phyloP scores from a whole-genome alignment of 2,888 invertebrate species.

The Ethmia dodecea region DNA sequence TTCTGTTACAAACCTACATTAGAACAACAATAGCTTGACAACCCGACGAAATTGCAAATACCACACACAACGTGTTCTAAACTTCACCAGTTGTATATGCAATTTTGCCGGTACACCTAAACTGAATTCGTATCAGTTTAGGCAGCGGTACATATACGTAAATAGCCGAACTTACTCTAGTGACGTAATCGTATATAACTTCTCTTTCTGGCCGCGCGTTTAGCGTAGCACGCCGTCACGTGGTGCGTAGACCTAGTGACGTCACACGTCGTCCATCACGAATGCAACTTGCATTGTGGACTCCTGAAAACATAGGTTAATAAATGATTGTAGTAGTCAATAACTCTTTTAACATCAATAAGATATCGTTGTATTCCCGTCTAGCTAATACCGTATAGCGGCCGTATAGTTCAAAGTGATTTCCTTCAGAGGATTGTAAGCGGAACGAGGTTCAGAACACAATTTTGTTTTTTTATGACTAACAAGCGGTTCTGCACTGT shows the following conservation, averaged over 20 bases:
- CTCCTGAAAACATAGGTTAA: constrained; percentile 50
- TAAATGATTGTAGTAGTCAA: too few species aligned
- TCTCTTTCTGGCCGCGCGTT: constrained; percentile 24
- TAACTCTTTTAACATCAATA: too few species aligned
- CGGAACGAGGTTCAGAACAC: too few species aligned
- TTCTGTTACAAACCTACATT: constrained; percentile 34
- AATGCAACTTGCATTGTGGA: constrained; percentile 74
- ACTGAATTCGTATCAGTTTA: neutral
- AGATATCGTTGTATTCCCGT: too few species aligned
- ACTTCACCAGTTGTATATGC: too few species aligned
- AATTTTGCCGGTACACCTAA: neutral
- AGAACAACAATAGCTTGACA: constrained; percentile 48
- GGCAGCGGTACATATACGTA: neutral
- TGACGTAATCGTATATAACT: constrained; percentile 17
- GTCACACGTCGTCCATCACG: constrained; percentile 73
- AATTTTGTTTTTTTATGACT: too few species aligned
- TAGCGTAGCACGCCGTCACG: neutral
- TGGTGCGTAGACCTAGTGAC: constrained; percentile 40
- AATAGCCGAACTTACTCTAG: constrained; percentile 34
- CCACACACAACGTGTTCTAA: constrained; percentile 6
- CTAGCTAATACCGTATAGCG: too few species aligned
- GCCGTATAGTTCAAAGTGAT: too few species aligned
- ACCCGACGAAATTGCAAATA: constrained; percentile 14
- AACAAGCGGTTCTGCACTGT: too few species aligned
- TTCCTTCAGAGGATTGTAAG: too few species aligned